Evolutionary conservation across 2,113 vertebrate genomes (phyloP).

Genomic region (Aptenodytes patagonicus): DNA sequence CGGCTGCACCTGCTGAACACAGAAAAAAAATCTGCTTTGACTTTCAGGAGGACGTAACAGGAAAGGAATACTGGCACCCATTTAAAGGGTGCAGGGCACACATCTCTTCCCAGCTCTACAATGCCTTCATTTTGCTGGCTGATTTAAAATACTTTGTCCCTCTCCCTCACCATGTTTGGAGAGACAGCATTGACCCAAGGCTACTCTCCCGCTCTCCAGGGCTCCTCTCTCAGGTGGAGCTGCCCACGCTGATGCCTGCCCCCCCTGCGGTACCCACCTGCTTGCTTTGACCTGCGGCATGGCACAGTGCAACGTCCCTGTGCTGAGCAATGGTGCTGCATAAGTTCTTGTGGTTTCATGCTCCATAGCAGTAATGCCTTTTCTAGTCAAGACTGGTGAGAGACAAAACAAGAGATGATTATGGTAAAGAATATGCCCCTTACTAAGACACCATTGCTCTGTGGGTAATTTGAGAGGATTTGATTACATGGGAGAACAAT

Average conservation of each 20-base stretch:
- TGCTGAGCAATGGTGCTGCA: background rate
- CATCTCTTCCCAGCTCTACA: background rate
- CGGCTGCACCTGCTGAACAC: background rate
- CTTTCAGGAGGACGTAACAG: background rate
- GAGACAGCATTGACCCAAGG: background rate
- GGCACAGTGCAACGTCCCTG: rapidly evolving
- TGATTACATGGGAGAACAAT: background rate
- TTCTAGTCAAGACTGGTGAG: background rate
- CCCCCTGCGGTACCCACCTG: rapidly evolving
- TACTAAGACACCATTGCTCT: background rate
- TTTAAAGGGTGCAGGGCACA: background rate
- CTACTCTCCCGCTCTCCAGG: background rate
- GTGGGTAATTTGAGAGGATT: background rate
- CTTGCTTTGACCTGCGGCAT: background rate
- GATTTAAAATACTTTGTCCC: background rate
- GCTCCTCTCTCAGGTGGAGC: background rate
- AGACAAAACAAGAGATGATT: background rate
- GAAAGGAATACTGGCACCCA: background rate
- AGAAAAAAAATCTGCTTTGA: background rate
- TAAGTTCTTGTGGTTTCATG: background rate
- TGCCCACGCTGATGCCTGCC: background rate
- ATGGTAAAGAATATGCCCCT: background rate
- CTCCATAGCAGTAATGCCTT: background rate
- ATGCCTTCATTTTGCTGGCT: background rate
- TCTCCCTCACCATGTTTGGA: background rate